These are phyloP conservation scores for Cosmorhoe ocellata DNA, from an alignment of 2,888 invertebrate genomes.

Conservation along the genomic window DNA sequence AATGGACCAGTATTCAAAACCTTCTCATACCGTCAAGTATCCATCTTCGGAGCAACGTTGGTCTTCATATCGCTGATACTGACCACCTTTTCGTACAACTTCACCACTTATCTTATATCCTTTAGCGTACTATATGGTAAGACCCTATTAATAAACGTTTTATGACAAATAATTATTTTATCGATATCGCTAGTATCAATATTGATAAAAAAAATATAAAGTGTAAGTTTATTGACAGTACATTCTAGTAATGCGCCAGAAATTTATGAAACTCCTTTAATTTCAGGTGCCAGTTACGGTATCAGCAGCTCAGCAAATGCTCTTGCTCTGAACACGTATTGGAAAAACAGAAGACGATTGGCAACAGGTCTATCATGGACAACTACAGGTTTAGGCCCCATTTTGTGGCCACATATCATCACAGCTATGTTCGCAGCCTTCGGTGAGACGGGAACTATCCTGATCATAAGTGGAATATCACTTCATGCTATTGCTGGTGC, in stretches of 20 bases:
- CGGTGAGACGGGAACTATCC: constrained; percentile 85
- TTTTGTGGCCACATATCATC: constrained; percentile 87
- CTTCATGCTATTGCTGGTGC: constrained; percentile 86
- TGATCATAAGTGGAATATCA: constrained; percentile 86
- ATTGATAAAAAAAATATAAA: no score
- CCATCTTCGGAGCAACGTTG: constrained; percentile 83
- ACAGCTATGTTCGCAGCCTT: constrained; percentile 83
- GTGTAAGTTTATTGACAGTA: no score
- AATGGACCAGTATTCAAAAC: constrained; percentile 88
- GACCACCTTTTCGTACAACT: constrained; percentile 84
- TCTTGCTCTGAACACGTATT: constrained; percentile 88
- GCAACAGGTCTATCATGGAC: constrained; percentile 89
- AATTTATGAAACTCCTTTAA: neutral
- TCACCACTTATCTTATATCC: constrained; percentile 84
- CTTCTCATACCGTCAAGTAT: constrained; percentile 86
- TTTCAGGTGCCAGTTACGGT: constrained; percentile 84
- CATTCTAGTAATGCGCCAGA: no score
- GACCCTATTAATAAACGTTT: constrained; percentile 28
- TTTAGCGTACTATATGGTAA: constrained; percentile 87
- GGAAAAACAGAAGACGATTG: constrained; percentile 85
- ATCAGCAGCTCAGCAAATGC: constrained; percentile 87
- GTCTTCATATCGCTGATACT: constrained; percentile 83
- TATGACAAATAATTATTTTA: neutral
- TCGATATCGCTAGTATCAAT: no score
- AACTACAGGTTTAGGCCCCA: constrained; percentile 87